Evolutionary conservation across 2,797 vertebrate species (phyloP), one percentile per base, ranked within the genome.

Genomic region (Alectoris magna): DNA sequence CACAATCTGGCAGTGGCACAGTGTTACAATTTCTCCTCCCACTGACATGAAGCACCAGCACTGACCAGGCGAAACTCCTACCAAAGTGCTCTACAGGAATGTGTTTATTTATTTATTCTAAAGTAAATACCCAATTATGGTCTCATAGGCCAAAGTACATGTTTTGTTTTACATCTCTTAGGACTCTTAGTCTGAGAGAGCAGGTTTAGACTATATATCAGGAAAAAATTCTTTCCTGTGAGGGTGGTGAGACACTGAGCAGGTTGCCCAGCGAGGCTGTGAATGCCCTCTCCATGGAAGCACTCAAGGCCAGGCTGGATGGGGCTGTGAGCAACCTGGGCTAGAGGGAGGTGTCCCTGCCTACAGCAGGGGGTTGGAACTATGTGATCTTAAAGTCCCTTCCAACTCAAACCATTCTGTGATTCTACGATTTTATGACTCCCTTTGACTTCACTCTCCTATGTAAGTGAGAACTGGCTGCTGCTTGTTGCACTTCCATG

Each of bases 401-500:
- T 55, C 53, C 53, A 55, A 31, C 27, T 9, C 6, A 55, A 55
- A 55, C 53, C 17, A 18, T 29, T 29, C 53, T 55, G 17, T 55
- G 29, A 18, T 31, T 55, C 26, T 55, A 18, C 29, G 51, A 53
- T 29, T 10, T 29, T 16, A 53, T 55, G 29, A 55, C 29, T 34
- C 56, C n/a, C 51, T 78, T 66, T 1, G 0, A 51, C 77, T 67
- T 19, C 3, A 1, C 18, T 21, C 36, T 31, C 2, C 68, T 49
- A 34, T 15, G 3, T 17, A 17, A 62, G 0, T 31, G 24, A 67
- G 51, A 67, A 59, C 7, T 53, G 26, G 8, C 59, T 29, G 38
- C 5, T 46, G 49, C 55, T 80, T 5, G 2, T 87, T 70, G n/a
- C 2, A 0, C 13, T 67, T 19, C 48, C 51, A 0, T 2, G 11